Conservation (phyloP, 2,797 vertebrate species). For the Sciurus vulgaris region DNA sequence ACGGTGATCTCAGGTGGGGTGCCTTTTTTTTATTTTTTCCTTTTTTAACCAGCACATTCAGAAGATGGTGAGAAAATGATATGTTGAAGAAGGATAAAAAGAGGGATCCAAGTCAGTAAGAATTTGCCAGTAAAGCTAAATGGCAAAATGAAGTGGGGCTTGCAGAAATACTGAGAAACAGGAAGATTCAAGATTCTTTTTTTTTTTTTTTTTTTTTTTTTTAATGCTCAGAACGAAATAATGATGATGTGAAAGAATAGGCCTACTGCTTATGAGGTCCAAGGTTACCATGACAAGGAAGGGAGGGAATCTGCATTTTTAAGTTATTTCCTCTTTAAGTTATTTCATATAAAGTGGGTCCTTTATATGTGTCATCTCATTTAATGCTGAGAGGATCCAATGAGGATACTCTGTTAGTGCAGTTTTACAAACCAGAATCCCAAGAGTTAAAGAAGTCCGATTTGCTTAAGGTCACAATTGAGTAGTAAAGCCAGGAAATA, state of each 20-base stretch:
- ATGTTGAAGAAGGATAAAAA: background rate
- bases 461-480: constrained; percentile 9
- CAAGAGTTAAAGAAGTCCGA: background rate
- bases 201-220: background rate
- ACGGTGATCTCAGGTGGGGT: background rate
- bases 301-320: background rate
- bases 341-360: no score
- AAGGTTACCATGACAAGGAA: background rate
- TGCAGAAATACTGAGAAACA: background rate
- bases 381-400: background rate
- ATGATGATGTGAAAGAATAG: background rate
- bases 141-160: background rate
- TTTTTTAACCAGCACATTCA: background rate
- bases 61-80: background rate
- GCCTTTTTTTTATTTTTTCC: background rate
- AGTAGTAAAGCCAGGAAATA: background rate
- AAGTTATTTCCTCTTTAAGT: background rate
- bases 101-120: background rate
- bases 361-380: background rate
- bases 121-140: constrained; percentile 30
- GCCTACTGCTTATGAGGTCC: background rate
- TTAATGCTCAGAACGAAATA: background rate
- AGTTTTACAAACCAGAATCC: background rate
- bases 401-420: background rate
- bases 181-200: background rate